Evolutionary conservation across 2,888 invertebrate species (phyloP).

Genomic region (Panopea generosa): DNA sequence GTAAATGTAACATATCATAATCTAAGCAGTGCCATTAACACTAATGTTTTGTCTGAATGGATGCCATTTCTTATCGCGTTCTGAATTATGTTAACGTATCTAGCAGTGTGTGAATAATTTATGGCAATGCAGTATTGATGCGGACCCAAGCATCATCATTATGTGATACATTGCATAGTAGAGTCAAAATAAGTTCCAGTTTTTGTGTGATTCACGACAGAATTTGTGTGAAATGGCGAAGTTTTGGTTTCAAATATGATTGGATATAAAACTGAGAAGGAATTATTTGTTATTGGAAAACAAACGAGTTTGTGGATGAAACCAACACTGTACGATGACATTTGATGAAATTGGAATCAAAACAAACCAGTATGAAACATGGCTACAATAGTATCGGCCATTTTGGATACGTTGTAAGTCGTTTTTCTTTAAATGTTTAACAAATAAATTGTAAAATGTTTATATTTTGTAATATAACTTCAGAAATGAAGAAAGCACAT

Average conservation of each 20-base stretch:
- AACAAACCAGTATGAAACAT: constrained; percentile 58
- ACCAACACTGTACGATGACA: neutral
- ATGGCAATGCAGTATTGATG: constrained; percentile 58
- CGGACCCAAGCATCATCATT: constrained; percentile 19
- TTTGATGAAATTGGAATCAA: neutral
- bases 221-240: neutral
- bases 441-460: too few species aligned
- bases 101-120: constrained; percentile 74
- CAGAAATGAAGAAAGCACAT: constrained; percentile 70
- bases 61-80: constrained; percentile 41
- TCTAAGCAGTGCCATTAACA: neutral
- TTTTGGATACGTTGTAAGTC: constrained; percentile 81
- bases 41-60: constrained; percentile 16
- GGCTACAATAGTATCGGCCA: constrained; percentile 81
- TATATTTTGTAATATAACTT: too few species aligned
- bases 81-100: constrained; percentile 70
- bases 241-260: too few species aligned
- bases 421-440: neutral
- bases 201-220: constrained; percentile 1
- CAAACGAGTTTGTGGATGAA: neutral
- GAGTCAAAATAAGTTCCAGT: constrained; percentile 5
- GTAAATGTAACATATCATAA: neutral
- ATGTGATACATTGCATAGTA: constrained; percentile 2
- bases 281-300: too few species aligned
- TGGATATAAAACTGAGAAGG: too few species aligned